Base-by-base conservation (phyloP, 37 sponge, comb jelly and placozoan species). In the Agelas oroides region DNA sequence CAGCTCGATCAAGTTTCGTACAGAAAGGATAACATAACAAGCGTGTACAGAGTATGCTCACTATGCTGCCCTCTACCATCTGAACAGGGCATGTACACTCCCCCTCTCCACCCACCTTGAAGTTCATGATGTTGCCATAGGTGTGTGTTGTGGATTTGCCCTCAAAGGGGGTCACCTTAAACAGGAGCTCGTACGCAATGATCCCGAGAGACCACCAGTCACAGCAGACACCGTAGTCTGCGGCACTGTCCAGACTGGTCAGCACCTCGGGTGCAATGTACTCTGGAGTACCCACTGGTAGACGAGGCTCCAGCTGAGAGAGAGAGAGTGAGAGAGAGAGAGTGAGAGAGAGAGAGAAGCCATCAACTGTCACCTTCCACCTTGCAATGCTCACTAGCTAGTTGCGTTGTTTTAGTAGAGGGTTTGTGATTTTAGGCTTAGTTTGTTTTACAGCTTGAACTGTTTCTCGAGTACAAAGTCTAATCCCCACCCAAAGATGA, bases 121-220 rank as follows among this genome's bases (percentile, higher is more conserved):
- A 90, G 71, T 81, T 93, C 97, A 97, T 95, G 65, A 99, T 97
- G 68, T 95, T 90, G 60, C 71, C 84, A 69, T 99, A 97, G 1
- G 96, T 99, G 53, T 82, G 71, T 55, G 85, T 75, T 34, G 94
- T 90, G 35, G 94, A 83, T 58, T 86, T 94, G 0, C 87, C 94
- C 40, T 92, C 88, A 83, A 99, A 99, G 53, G 99, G 99, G 0
- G 97, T 99, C 41, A 70, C 79, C 18, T 93, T 92, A 36, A 81
- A 94, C 66, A 99, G 71, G 57, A 99, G 92, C 67, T 99, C 99
- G 46, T 95, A 97, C 23, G 85, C 88, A 17, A 96, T 84, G 71
- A 99, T 92, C 18, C 99, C 99, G 23, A 97, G 91, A 0, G 99
- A 99, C 99, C 99, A 99, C 99, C 99, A 99, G 84, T 99, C 99